Evolutionary conservation across 2,797 vertebrate species (phyloP).

Genomic region (Chelonia mydas): DNA sequence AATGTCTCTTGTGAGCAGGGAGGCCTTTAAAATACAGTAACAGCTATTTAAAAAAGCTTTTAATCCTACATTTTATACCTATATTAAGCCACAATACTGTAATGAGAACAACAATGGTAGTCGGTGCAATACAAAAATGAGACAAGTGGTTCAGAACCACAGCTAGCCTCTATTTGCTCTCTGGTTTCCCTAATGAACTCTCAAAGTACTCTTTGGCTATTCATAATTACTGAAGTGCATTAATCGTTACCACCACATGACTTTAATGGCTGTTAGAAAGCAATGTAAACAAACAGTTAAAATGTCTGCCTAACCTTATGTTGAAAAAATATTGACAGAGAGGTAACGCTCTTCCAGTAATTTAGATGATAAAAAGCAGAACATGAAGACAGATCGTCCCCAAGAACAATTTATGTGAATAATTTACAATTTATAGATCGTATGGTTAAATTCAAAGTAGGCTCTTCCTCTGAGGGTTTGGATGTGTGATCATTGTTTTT

Average conservation of each 20-base stretch:
- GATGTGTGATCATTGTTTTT: no score
- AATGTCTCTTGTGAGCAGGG: conserved; percentile 9
- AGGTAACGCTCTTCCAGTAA: background rate
- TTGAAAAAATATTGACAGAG: background rate
- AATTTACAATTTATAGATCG: background rate
- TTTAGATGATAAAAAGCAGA: background rate
- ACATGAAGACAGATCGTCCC: background rate
- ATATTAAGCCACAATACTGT: background rate
- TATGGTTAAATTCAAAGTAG: background rate
- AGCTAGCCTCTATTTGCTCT: background rate
- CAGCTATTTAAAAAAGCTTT: background rate
- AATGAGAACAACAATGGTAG: background rate
- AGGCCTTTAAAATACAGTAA: conserved; percentile 14
- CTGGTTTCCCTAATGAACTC: conserved; percentile 38
- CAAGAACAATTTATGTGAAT: background rate
- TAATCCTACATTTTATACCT: conserved; percentile 3
- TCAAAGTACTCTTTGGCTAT: conserved; percentile 42
- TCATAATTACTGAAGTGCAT: conserved; percentile 17
- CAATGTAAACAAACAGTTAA: conserved; percentile 19
- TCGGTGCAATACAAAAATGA: background rate
- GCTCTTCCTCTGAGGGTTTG: background rate
- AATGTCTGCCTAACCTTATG: background rate
- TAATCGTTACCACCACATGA: conserved; percentile 27
- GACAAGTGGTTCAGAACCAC: background rate
- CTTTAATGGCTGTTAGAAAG: conserved; percentile 41